phyloP scores from a whole-genome alignment of 2,797 vertebrate genomes.

The Fratercula arctica region DNA sequence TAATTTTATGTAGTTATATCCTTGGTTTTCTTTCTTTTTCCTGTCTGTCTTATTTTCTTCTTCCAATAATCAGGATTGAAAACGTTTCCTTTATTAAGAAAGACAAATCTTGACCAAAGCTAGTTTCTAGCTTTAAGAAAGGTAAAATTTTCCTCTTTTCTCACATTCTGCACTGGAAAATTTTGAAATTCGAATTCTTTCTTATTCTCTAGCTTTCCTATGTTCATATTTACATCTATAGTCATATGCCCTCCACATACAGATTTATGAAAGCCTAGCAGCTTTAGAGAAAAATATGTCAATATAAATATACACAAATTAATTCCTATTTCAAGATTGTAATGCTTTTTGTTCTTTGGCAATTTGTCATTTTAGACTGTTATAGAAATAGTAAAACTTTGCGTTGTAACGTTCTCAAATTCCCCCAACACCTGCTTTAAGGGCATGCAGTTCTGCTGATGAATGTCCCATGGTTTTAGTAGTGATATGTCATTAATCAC shows the following conservation, averaged over 20 bases:
- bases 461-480: slow-evolving; percentile 67
- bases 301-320: background rate
- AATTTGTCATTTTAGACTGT: slow-evolving; percentile 28
- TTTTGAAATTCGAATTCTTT: background rate
- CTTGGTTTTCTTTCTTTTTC: background rate
- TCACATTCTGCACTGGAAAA: background rate
- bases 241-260: background rate
- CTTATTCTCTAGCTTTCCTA: background rate
- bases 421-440: slow-evolving; percentile 70
- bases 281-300: background rate
- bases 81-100: background rate
- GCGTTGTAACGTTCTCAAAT: slow-evolving; percentile 9
- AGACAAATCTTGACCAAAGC: background rate
- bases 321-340: background rate
- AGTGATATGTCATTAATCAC: slow-evolving; percentile 78
- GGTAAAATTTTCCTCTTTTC: background rate
- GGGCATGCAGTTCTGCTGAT: slow-evolving; percentile 66
- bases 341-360: slow-evolving; percentile 28
- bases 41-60: background rate
- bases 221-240: background rate
- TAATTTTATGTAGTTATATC: background rate
- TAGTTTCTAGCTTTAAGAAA: background rate
- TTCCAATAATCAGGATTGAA: background rate
- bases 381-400: background rate
- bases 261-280: background rate